Evolutionary conservation across 2,888 invertebrate genomes (phyloP).

Genomic region (Phortica magna): DNA sequence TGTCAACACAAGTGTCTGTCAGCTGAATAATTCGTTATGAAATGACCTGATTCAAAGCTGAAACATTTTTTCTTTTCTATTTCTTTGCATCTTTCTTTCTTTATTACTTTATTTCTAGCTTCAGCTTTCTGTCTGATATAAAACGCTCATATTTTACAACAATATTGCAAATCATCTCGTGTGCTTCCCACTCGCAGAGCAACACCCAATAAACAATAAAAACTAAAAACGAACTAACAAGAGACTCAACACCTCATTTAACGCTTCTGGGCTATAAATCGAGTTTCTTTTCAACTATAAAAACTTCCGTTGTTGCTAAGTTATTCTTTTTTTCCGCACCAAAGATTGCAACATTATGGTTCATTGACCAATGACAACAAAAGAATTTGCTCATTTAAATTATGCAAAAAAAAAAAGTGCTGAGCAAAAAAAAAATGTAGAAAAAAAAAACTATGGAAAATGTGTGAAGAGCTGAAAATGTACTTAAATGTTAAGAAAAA

Average conservation of each 20-base stretch:
- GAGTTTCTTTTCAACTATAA: slow-evolving; percentile 3
- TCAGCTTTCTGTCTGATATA: not conserved
- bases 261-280: slow-evolving; percentile 40
- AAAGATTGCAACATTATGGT: slow-evolving; percentile 43
- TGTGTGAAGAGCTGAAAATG: slow-evolving; percentile 10
- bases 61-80: not conserved
- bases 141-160: not conserved
- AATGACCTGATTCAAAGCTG: not conserved
- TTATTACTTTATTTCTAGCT: not conserved
- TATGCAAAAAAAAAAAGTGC: slow-evolving; percentile 8
- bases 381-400: slow-evolving; percentile 47
- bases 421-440: not conserved
- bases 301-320: slow-evolving; percentile 25
- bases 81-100: not conserved
- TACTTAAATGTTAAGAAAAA: not conserved
- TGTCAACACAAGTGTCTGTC: not conserved
- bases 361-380: slow-evolving; percentile 50
- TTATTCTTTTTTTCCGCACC: not conserved
- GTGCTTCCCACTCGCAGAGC: not conserved
- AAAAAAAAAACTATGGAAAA: slow-evolving; percentile 5
- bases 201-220: slow-evolving; percentile 11
- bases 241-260: slow-evolving; percentile 45
- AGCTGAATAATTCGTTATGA: not conserved
- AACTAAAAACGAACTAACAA: not conserved
- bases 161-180: slow-evolving; percentile 8